A percentile compares a stretch with the other conserved stretches of the same genome.
Conservation (phyloP, 2,888 invertebrate species). For the Cybosia mesomella region DNA sequence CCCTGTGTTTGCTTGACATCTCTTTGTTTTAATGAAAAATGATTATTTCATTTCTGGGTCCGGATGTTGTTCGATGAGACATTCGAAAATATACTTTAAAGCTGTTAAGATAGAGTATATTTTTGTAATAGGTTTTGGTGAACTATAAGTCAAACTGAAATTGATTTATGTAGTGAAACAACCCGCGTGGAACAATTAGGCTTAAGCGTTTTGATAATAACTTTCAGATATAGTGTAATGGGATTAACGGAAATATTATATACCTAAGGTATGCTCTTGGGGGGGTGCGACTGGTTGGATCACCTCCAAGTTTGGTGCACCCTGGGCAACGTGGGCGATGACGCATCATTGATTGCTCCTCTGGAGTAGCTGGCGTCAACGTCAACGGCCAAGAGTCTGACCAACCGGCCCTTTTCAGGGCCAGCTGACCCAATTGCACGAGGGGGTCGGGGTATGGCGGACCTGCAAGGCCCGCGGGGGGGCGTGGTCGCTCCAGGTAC, state of each 20-base stretch:
- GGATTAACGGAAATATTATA: conserved; percentile 1
- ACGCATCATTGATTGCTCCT: too few relatives aligned
- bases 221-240: conserved; percentile 17
- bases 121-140: conserved; percentile 8
- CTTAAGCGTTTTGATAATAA: conserved; percentile 36
- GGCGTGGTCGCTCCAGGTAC: too few relatives aligned
- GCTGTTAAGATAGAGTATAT: fast-evolving
- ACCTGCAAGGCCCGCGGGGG: too few relatives aligned
- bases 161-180: conserved; percentile 52
- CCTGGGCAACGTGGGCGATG: too few relatives aligned
- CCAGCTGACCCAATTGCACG: too few relatives aligned
- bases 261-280: not conserved
- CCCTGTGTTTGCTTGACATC: conserved; percentile 55
- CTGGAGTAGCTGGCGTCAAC: too few relatives aligned
- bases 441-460: too few relatives aligned
- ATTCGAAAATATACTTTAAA: conserved; percentile 26
- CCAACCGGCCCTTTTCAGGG: too few relatives aligned
- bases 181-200: conserved; percentile 48
- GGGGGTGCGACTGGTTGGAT: too few relatives aligned
- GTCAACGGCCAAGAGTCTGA: too few relatives aligned
- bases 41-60: conserved; percentile 58
- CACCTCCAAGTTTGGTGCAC: too few relatives aligned
- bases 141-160: conserved; percentile 52
- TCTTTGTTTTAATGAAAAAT: conserved; percentile 73
- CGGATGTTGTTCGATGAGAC: conserved; percentile 34